Conservation (phyloP, 2,113 vertebrate genomes). For the Hydropotes inermis region DNA sequence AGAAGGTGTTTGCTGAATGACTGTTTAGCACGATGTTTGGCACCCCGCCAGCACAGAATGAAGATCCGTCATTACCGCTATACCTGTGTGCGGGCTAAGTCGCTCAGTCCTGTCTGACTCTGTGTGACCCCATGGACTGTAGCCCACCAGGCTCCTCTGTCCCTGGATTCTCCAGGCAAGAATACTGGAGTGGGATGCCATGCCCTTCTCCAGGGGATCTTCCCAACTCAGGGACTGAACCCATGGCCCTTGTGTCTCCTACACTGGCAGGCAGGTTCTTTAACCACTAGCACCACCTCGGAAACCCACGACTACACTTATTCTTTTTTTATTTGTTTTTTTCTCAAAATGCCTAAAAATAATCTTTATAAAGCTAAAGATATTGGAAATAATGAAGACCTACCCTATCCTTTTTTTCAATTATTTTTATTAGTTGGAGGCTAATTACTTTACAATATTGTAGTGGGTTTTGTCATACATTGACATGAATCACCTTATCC, state of each 20-base stretch:
- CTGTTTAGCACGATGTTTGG: neutral
- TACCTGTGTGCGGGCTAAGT: neutral
- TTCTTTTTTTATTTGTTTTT: neutral
- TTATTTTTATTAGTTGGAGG: no score
- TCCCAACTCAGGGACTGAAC: neutral
- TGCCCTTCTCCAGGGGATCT: neutral
- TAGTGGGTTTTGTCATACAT: no score
- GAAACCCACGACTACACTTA: neutral
- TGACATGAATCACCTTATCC: neutral
- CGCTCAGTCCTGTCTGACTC: neutral
- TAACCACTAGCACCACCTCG: neutral
- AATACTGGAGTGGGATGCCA: neutral
- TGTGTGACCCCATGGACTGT: neutral
- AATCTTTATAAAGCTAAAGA: neutral
- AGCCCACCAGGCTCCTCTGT: neutral
- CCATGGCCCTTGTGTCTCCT: neutral
- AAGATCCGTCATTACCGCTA: neutral
- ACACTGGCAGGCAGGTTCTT: neutral
- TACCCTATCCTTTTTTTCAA: neutral
- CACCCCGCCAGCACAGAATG: no score
- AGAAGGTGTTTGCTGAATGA: neutral
- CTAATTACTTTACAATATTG: no score
- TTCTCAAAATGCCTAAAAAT: neutral
- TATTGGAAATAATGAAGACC: neutral
- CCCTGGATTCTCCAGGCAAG: neutral